Evolutionary conservation across 2,113 vertebrate species (phyloP), one percentile per base, ranked within the genome.

Genomic region (Delphinus delphis): DNA sequence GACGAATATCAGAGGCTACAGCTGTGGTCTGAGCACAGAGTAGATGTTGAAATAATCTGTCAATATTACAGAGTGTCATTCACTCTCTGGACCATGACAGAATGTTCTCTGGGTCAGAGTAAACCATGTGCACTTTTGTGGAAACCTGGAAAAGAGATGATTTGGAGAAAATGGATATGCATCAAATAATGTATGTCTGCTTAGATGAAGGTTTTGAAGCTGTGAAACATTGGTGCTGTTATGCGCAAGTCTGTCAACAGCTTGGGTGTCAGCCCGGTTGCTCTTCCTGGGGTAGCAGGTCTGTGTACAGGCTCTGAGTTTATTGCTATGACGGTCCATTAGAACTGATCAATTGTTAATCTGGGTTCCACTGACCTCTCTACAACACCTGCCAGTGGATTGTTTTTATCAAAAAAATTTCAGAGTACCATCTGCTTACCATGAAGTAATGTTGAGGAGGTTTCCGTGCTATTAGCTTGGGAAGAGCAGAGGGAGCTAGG

Each of bases 301-400:
- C 92, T 98, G 97, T 98, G 98, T 71, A 33, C 67, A 20, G 97
- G 86, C 97, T 98, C 96, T 79, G 97, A 98, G 98, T 99, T 99
- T 98, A 98, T 98, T 98, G 98, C 98, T 96, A 95, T 93, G 98
- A 98, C 1, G 98, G 98, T 97, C 98, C 99, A 99, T 99, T 99
- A 99, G 98, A 98, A 98, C 98, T 98, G 99, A 99, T 99, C 98
- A 99, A 98, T 99, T 99, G 98, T 98, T 99, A 99, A 99, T 99
- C 98, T 98, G 91, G 98, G 97, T 98, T 98, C 95, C 67, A 26
- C 95, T 92, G 98, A 98, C 98, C 98, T 98, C 98, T 98, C 80
- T 90, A 97, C 96, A 98, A 98, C 98, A 98, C 95, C 98, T 98
- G 88, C 95, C 93, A 93, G 90, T 96, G 89, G 97, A 99, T 98